Evolutionary conservation across 2,888 invertebrate species (phyloP), one percentile per base, ranked within the genome.

Genomic region (Scaptomyza caliginosa): DNA sequence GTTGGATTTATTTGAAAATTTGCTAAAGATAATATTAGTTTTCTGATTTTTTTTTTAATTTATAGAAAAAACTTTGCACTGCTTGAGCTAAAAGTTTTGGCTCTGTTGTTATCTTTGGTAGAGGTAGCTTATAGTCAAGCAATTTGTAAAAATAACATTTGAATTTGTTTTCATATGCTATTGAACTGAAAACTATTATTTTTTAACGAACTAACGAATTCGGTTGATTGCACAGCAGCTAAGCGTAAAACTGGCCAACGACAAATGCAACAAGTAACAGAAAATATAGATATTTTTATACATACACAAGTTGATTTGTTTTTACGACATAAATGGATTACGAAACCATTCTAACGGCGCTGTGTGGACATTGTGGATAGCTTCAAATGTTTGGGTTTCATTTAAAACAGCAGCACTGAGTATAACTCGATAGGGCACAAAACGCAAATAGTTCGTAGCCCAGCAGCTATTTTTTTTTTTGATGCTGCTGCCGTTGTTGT

Each of bases 181-280:
- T 45, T 60, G 24, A 54, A 67, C 39, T 68, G 66, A 50, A 77
- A 74, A 67, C 65, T 70, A 82, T 76, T 82, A 71, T 76, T 74
- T 72, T 81, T 76, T 86, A 86, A 86, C 86, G 77, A 78, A 79
- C 74, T 70, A 70, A 70, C 76, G 67, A 73, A 62, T 68, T 68
- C 67, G 62, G 64, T 74, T 82, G 80, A 82, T 85, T 81, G 80
- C 67, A 74, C 71, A 67, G 54, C 68, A 83, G 71, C 67, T 74
- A 69, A 67, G 67, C 68, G 63, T 50, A 43, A 60, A 66, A 58
- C 62, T 39, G 39, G 19, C 17, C 28, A 23, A 28, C 36, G 58
- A 55, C 65, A 64, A 57, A 54, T 28, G 57, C 74, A 70, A 71
- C 60, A 74, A 65, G 65, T 63, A n/a, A n/a, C n/a, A 70, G 56